phyloP scores from a whole-genome alignment of 1,140 invertebrate genomes.

The Mamestra configurata region DNA sequence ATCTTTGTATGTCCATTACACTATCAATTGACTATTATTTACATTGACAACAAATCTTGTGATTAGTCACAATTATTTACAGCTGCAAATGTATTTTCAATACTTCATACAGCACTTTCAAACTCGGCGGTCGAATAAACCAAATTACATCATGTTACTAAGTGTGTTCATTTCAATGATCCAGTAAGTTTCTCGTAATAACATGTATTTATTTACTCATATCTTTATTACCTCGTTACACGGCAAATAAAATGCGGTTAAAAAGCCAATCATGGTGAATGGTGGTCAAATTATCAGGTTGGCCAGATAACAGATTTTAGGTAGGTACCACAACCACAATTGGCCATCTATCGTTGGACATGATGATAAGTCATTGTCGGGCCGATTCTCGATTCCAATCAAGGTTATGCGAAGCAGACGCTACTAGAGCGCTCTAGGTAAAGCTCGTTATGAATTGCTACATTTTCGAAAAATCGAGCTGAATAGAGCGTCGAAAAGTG shows the following conservation, averaged over 20 bases:
- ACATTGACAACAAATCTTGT: constrained; percentile 65
- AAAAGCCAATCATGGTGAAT: neutral
- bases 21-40: constrained; percentile 79
- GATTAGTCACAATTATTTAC: constrained; percentile 60
- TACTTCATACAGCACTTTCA: constrained; percentile 8
- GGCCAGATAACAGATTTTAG: neutral
- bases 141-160: neutral
- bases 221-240: neutral
- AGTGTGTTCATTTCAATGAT: constrained; percentile 18
- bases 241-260: neutral
- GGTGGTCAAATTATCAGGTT: too few relatives aligned
- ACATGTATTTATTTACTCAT: neutral
- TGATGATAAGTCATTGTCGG: neutral
- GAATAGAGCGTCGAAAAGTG: neutral
- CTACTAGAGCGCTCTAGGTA: neutral
- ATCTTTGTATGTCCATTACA: constrained; percentile 69
- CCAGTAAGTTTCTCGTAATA: neutral
- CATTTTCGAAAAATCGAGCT: neutral
- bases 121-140: neutral
- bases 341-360: neutral
- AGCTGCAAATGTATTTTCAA: constrained; percentile 43
- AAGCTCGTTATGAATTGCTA: neutral
- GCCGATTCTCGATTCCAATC: neutral
- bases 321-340: neutral
- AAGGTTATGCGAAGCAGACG: neutral